These are phyloP conservation scores for Grapholita molesta DNA, from an alignment of 1,140 invertebrate genomes.

Conservation along the genomic window DNA sequence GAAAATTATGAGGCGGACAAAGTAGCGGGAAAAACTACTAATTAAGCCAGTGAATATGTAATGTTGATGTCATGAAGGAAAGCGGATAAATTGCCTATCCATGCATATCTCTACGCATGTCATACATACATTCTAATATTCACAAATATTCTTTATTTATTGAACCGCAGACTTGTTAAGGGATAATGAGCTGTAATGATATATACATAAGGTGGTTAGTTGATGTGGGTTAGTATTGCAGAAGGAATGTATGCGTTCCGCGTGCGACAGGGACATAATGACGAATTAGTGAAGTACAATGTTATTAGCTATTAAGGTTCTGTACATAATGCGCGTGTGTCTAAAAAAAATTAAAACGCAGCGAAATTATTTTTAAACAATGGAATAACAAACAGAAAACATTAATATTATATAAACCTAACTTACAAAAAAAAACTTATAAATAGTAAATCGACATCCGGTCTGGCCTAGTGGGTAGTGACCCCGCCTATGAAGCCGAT, in stretches of 20 bases:
- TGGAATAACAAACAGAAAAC: too few species aligned
- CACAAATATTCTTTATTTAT: background rate
- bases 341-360: too few species aligned
- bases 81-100: slow-evolving; percentile 25
- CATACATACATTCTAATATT: slow-evolving; percentile 1
- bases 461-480: too few species aligned
- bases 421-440: too few species aligned
- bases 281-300: background rate
- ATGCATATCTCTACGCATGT: slow-evolving; percentile 2
- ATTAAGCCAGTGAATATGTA: background rate
- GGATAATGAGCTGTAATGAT: background rate
- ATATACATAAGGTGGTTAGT: background rate
- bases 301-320: background rate
- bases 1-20: too few species aligned
- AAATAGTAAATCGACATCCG: too few species aligned
- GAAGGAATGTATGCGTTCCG: slow-evolving; percentile 27
- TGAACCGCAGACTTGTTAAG: background rate
- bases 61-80: slow-evolving; percentile 22
- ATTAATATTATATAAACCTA: too few species aligned
- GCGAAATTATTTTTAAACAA: too few species aligned
- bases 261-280: slow-evolving; percentile 17
- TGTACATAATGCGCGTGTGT: background rate
- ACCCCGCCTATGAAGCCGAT: too few species aligned
- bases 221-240: background rate
- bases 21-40: too few species aligned